A percentile compares a stretch with the other conserved stretches of the same genome.
phyloP scores from a whole-genome alignment of 2,888 invertebrate species.

The Agrochola circellaris region DNA sequence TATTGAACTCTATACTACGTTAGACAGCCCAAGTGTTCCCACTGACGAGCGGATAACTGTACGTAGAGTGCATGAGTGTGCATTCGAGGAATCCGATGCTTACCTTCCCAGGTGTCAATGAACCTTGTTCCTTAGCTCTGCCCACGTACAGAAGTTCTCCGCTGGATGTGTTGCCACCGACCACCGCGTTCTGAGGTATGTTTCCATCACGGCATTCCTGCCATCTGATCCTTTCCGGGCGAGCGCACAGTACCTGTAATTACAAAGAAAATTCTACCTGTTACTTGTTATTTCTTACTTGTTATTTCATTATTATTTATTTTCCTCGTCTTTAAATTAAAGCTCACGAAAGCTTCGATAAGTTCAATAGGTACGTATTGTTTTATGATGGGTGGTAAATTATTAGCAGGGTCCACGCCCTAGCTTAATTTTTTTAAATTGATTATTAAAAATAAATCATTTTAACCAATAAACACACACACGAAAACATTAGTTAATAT shows the following conservation, averaged over 20 bases:
- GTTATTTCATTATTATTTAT: neutral
- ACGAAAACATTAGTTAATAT: neutral
- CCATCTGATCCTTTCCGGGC: constrained; percentile 86
- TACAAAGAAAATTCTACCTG: neutral
- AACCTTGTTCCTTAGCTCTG: constrained; percentile 89
- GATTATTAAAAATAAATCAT: neutral
- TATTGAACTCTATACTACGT: neutral
- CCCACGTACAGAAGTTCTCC: constrained; percentile 90
- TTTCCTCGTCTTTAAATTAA: neutral
- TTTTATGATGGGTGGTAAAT: neutral
- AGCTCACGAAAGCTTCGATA: no score
- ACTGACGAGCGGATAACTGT: neutral
- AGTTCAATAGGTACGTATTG: neutral
- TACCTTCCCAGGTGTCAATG: constrained; percentile 91
- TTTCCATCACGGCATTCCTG: constrained; percentile 81
- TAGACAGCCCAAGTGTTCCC: neutral
- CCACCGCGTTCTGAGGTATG: constrained; percentile 88
- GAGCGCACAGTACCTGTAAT: constrained; percentile 82
- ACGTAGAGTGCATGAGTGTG: neutral
- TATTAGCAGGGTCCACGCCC: no score
- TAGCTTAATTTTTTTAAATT: no score
- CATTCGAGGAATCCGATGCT: constrained; percentile 4
- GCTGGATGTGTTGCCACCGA: constrained; percentile 85
- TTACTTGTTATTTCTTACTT: no score
- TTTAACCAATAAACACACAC: neutral